Evolutionary conservation across 35 echinoderm and acorn worm species (phyloP), one percentile per base, ranked within the genome.

Genomic region (Ophiothrix spiculata): DNA sequence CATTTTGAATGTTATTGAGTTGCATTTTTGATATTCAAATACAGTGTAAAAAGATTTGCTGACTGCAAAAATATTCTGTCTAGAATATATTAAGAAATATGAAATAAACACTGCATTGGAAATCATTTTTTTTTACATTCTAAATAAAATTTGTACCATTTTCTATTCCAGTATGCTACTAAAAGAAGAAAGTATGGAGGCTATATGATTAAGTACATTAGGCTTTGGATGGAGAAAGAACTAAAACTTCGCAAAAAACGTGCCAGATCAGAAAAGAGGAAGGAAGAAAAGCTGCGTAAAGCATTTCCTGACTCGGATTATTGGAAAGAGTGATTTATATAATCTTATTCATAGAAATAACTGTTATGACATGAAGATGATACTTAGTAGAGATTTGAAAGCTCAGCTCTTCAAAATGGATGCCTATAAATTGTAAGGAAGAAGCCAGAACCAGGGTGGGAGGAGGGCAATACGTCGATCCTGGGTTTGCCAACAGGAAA

Each of bases 231-330:
- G 35, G 93, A 95, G 42, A 77, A 95, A 80, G 80, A 87, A 36
- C 64, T 91, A 4, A 75, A 84, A 32, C 78, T 85, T 17, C 60
- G 74, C 31, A 85, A 40, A n/a, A 87, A 77, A 28, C 79, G 80
- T n/a, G 45, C 74, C 37, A 77, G 84, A 73, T 80, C 49, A 25
- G 77, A 83, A n/a, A 36, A 80, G 36, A 84, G 56, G 23, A 39
- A 87, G 0, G 28, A 42, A 19, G 28, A 40, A 60, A 95, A 95
- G 38, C 69, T 95, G 73, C 90, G 87, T 37, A 29, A 91, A 46
- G 32, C 84, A 40, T 95, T 87, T 77, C 93, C 93, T 2, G 88
- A 95, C 32, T 90, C 93, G 1, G 93, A 95, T 34, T 56, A 91
- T 76, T 95, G 93, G 93, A 56, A 94, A 64, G 75, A 90, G 0